phyloP scores from a whole-genome alignment of 1,140 invertebrate genomes.

The Hirudo medicinalis region DNA sequence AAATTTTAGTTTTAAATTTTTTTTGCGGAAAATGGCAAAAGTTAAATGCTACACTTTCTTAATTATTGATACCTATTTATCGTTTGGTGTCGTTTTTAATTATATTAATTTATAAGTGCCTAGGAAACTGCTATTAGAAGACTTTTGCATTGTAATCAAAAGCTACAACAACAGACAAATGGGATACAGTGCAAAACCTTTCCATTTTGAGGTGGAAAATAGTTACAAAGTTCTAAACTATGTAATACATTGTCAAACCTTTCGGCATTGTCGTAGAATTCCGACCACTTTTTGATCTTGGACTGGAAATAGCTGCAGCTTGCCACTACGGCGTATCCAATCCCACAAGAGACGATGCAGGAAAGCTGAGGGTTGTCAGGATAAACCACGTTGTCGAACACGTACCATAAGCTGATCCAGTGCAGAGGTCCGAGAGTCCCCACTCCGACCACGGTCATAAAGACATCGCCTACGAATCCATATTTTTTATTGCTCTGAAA shows the following conservation, averaged over 20 bases:
- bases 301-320: conserved; percentile 6
- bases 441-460: conserved; percentile 2
- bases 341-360: conserved; percentile 6
- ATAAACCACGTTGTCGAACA: conserved; percentile 17
- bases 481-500: conserved; percentile 4
- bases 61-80: no score
- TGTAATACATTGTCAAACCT: not conserved
- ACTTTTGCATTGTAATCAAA: no score
- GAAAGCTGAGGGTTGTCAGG: conserved; percentile 14
- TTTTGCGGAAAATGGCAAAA: no score
- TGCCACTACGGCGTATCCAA: conserved; percentile 15
- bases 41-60: no score
- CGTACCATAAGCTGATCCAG: conserved; percentile 18
- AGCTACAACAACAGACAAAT: no score
- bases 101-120: no score
- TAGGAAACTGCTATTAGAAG: no score
- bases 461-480: conserved; percentile 3
- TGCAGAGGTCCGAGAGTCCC: conserved; percentile 16
- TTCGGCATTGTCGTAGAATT: not conserved
- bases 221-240: no score
- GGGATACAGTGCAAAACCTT: no score
- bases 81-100: no score
- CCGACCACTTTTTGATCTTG: not conserved
- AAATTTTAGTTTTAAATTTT: no score
- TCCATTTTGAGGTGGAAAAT: no score